Base-by-base conservation (phyloP, 1,140 invertebrate species). In the Manduca sexta region DNA sequence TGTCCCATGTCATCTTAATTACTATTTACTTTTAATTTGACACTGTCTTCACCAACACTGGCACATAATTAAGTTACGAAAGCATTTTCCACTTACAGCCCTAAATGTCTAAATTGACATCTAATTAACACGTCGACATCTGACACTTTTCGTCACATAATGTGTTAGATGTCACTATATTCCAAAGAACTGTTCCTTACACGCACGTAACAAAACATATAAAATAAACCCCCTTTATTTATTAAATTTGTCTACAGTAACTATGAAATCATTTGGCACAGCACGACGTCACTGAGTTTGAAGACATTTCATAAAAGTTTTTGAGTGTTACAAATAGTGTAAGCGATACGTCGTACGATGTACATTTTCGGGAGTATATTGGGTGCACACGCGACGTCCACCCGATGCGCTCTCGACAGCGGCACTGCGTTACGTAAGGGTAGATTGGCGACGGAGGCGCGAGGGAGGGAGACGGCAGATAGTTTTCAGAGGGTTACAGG, bases 401-500 rank as follows among this genome's bases (percentile, higher is more conserved):
- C 31, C 45, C 54, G 1, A 6, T 8, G 29, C 47, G 59, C 45
- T 39, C 40, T 39, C 13, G 45, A 35, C 37, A 43, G 62, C 52
- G 72, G 74, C 63, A 82, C 81, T 84, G 76, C 65, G 78, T 82
- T 82, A 84, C 75, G 76, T 84, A 82, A 82, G 81, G 78, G 72
- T 26, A 8, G 21, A 26, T 26, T 3, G 4, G 21, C 21, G 21
- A 26, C 62, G 74, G 64, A 65, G 46, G 52, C 62, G 68, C 50
- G 45, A 60, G 61, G 54, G 63, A 43, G 74, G 81, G 30, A 66
- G 81, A 82, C 45, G 47, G 68, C 47, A 59, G 41, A 75, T 46
- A 41, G 39, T 49, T 60, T 67, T 68, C 48, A 49, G 55, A 67
- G 61, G 66, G 68, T 59, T 70, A 59, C 67, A 61, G 60, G 50